phyloP scores from a whole-genome alignment of 37 sponge, comb jelly and placozoan species.

The Oscarella lobularis region DNA sequence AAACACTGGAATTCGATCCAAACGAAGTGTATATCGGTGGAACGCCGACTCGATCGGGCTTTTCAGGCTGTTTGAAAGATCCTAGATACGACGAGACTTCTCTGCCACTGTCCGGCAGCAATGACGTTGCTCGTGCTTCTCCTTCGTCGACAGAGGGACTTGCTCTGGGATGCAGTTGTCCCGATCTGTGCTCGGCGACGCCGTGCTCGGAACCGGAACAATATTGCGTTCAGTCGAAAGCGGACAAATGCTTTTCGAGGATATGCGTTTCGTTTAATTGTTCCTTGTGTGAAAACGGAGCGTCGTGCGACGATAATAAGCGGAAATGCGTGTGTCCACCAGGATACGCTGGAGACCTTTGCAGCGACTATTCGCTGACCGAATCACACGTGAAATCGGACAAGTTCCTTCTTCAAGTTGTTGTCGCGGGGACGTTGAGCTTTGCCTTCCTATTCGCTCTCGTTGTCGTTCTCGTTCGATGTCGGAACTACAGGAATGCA shows the following conservation, averaged over 20 bases:
- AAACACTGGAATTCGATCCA: not conserved
- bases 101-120: not conserved
- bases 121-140: not conserved
- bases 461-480: not conserved
- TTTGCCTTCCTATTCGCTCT: not conserved
- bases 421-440: not conserved
- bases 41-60: not conserved
- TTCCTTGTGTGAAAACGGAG: not conserved
- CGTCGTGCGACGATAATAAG: not conserved
- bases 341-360: not conserved
- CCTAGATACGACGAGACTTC: not conserved
- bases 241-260: not conserved
- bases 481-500: not conserved
- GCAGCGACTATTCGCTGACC: too few relatives aligned
- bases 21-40: not conserved
- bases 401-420: not conserved
- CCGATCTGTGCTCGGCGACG: not conserved
- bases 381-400: too few relatives aligned
- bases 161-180: not conserved
- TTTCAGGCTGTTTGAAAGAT: slow-evolving; percentile 3
- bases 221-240: not conserved
- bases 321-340: not conserved
- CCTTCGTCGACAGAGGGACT: not conserved
- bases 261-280: not conserved
- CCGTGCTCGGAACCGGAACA: not conserved